These are phyloP conservation scores for Neoscelio sp. DNA, from an alignment of 2,888 invertebrate species.

Conservation along the genomic window DNA sequence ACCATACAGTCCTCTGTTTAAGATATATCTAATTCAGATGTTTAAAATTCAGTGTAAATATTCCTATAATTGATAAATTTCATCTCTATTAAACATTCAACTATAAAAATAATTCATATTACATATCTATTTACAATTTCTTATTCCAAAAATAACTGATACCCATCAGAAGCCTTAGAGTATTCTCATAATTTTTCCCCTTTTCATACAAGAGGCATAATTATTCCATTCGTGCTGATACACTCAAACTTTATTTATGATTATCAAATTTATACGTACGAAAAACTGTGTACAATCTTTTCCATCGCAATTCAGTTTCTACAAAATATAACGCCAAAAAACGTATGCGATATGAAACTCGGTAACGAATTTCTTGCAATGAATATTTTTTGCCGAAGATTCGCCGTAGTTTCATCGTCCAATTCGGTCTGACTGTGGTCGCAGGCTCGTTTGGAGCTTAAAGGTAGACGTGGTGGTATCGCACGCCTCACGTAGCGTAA, in stretches of 20 bases:
- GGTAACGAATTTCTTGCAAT: slow-evolving; percentile 31
- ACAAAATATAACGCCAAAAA: slow-evolving; percentile 1
- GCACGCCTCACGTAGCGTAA: slow-evolving; percentile 75
- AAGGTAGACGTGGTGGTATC: slow-evolving; percentile 67
- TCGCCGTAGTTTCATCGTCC: slow-evolving; percentile 27
- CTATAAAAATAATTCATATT: too few species aligned
- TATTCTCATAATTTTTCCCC: neutral
- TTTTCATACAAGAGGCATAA: neutral
- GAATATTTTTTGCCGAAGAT: slow-evolving; percentile 37
- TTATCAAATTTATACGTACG: slow-evolving; percentile 9
- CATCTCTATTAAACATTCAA: too few species aligned
- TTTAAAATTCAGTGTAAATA: too few species aligned
- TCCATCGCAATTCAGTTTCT: neutral
- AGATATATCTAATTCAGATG: too few species aligned
- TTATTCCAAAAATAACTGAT: too few species aligned
- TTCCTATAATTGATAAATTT: too few species aligned
- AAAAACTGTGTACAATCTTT: slow-evolving; percentile 17
- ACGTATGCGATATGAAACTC: slow-evolving; percentile 20
- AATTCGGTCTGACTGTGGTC: slow-evolving; percentile 41
- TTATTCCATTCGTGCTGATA: neutral
- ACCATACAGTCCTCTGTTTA: too few species aligned
- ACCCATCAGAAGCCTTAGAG: too few species aligned
- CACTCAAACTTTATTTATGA: slow-evolving; percentile 9
- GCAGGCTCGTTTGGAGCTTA: slow-evolving; percentile 42
- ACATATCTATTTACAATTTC: too few species aligned